Evolutionary conservation across 2,113 vertebrate genomes (phyloP).

Genomic region (Macheiramphus alcinus): DNA sequence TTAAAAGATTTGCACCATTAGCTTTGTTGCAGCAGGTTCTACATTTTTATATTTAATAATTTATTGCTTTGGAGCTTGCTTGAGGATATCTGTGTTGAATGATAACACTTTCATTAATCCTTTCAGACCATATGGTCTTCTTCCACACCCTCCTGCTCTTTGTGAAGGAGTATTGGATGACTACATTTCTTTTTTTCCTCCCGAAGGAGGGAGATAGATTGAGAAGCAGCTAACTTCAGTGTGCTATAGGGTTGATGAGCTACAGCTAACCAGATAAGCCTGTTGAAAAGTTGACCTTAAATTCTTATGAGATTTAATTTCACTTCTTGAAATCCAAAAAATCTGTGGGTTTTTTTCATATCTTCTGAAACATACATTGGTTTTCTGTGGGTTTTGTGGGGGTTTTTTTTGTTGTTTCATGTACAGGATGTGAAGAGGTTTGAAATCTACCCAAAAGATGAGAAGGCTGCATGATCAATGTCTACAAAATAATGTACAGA

Average conservation of each 20-base stretch:
- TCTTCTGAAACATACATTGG: neutral
- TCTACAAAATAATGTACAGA: neutral
- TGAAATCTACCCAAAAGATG: neutral
- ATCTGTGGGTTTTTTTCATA: neutral
- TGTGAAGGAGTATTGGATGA: neutral
- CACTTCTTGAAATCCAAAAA: neutral
- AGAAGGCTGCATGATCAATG: neutral
- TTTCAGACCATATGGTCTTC: conserved; percentile 47
- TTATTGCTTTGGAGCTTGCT: conserved; percentile 33
- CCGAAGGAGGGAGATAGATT: neutral
- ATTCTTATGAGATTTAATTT: neutral
- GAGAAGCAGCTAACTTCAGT: neutral
- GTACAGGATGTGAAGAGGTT: fast-evolving
- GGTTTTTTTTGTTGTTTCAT: fast-evolving
- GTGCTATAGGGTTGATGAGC: neutral
- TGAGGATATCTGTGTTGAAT: conserved; percentile 32
- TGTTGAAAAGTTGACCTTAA: neutral
- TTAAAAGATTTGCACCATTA: conserved; percentile 48
- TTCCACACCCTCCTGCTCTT: neutral
- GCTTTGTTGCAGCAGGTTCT: conserved; percentile 39
- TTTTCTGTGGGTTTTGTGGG: neutral
- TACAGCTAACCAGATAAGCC: neutral
- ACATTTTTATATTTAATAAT: conserved; percentile 65
- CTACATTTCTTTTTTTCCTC: neutral
- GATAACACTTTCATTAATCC: conserved; percentile 42